These are phyloP conservation scores for Coptotermes formosanus DNA, from an alignment of 1,140 invertebrate genomes.

Conservation along the genomic window DNA sequence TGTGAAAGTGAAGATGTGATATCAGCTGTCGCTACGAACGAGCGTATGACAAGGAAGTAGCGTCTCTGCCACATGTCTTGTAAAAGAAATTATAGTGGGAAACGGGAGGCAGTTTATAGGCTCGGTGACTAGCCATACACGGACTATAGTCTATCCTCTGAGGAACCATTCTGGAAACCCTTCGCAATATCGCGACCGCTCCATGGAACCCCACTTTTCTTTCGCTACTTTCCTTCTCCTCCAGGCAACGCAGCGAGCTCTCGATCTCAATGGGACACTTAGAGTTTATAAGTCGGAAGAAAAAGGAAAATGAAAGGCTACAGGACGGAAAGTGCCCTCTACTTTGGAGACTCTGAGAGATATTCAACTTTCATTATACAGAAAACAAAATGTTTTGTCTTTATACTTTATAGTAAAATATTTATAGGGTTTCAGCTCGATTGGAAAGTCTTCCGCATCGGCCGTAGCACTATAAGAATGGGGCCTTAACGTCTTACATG, in stretches of 20 bases:
- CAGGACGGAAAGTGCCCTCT: background rate
- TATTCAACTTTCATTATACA: background rate
- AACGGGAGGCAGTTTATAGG: background rate
- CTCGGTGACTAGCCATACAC: background rate
- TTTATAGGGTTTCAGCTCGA: background rate
- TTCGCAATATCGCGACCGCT: constrained; percentile 11
- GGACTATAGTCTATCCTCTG: constrained; percentile 1
- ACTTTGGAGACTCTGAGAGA: background rate
- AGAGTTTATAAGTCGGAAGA: constrained; percentile 8
- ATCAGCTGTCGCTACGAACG: background rate
- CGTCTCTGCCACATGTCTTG: background rate
- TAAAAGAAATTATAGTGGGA: background rate
- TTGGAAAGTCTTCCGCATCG: too few species aligned
- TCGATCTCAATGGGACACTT: constrained; percentile 24
- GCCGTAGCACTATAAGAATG: too few species aligned
- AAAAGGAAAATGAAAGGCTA: background rate
- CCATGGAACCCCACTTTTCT: background rate
- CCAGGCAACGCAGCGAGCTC: background rate
- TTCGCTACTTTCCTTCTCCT: background rate
- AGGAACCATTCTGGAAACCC: constrained; percentile 12
- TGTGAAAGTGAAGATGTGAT: background rate
- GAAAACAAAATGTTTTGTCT: background rate
- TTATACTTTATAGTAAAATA: background rate
- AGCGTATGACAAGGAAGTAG: background rate
- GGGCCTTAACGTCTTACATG: too few species aligned